Conservation (phyloP, 2,888 invertebrate genomes). For the Metellina segmentata region DNA sequence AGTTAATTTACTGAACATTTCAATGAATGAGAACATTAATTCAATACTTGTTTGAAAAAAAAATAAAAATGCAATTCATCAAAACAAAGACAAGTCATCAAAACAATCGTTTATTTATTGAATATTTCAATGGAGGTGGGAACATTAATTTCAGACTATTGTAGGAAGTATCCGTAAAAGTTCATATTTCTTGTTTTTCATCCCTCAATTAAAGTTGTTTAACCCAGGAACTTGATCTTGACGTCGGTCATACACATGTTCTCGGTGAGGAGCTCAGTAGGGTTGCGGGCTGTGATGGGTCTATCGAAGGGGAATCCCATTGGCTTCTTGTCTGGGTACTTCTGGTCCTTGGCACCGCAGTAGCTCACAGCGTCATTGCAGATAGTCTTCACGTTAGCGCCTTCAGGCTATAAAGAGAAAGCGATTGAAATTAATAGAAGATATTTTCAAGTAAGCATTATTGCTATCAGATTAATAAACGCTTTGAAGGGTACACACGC, state of each 20-base stretch:
- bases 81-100: no score
- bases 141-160: no score
- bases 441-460: not conserved
- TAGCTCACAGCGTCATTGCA: slow-evolving; percentile 85
- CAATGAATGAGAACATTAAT: no score
- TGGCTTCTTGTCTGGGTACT: slow-evolving; percentile 85
- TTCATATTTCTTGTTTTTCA: no score
- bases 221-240: slow-evolving; percentile 79
- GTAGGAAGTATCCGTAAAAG: no score
- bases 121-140: no score
- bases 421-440: not conserved
- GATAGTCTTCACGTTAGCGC: slow-evolving; percentile 20
- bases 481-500: not conserved
- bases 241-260: slow-evolving; percentile 84
- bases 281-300: slow-evolving; percentile 8
- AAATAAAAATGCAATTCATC: no score
- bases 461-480: not conserved
- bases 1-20: no score
- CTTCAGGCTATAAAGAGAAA: slow-evolving; percentile 22
- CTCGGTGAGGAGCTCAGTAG: slow-evolving; percentile 67
- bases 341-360: slow-evolving; percentile 83
- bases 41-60: no score
- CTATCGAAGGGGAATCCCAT: slow-evolving; percentile 89
- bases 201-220: slow-evolving; percentile 82
- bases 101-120: no score